Conservation (phyloP, 2,888 invertebrate species). For the Resseliella maxima region DNA sequence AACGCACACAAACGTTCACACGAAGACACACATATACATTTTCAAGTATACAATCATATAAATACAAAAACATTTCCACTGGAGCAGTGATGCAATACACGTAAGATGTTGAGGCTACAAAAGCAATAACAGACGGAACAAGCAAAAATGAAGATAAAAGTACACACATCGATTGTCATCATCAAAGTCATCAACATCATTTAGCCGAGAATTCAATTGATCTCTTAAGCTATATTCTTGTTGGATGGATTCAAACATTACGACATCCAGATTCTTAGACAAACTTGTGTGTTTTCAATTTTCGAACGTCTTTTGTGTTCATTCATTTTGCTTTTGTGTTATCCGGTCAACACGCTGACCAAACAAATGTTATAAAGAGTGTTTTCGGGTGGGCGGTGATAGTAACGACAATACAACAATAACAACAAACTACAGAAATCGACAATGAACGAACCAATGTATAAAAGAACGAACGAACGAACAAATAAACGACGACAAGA, state of each 20-base stretch:
- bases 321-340: neutral
- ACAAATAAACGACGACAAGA: no score
- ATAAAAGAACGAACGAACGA: neutral
- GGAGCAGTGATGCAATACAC: neutral
- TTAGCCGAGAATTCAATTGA: slow-evolving; percentile 35
- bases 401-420: slow-evolving; percentile 12
- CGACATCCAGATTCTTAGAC: neutral
- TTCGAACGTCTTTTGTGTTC: slow-evolving; percentile 37
- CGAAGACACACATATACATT: no score
- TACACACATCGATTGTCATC: slow-evolving; percentile 39
- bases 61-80: neutral
- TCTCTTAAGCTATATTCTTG: neutral
- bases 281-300: neutral
- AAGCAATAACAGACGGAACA: slow-evolving; percentile 29
- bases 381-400: neutral
- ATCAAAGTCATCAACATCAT: slow-evolving; percentile 51
- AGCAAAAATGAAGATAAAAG: slow-evolving; percentile 50
- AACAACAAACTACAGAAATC: slow-evolving; percentile 17
- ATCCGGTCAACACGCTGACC: neutral
- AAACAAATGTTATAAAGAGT: slow-evolving; percentile 4
- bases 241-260: neutral
- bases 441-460: neutral
- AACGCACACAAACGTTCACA: neutral
- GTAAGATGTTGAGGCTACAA: neutral
- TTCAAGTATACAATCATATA: no score